Base-by-base conservation (phyloP, 2,113 vertebrate genomes). In the Clupea harengus region DNA sequence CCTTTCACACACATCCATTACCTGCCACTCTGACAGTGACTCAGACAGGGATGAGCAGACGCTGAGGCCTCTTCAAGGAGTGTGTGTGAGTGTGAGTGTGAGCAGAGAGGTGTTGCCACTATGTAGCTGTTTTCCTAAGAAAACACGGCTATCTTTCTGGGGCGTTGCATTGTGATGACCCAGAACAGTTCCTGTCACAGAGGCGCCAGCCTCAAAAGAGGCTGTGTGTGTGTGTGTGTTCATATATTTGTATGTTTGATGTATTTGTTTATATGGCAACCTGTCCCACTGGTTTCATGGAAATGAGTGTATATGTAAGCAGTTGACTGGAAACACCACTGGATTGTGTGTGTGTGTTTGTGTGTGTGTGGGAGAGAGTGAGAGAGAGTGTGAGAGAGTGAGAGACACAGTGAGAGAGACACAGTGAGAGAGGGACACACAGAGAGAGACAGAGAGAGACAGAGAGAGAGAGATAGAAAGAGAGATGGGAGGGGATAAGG, bases 391-490 rank as follows among this genome's bases (percentile, higher is more conserved):
- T 25, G 60, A n/a, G 7, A 25, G 60, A 8, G 22, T 22, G 54
- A 7, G 22, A 25, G 22, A 64, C 20, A 64, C 4, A 8, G 54
- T 46, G 32, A 82, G 72, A 44, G 57, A 52, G 81, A 86, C 45
- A 82, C 4, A 39, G 46, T 39, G 83, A 82, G 50, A n/a, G 20
- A 67, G 60, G 0, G 60, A 67, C 3, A 15, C 1, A 9, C n/a
- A 67, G 64, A 32, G 15, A 86, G 72, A 32, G 84, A 83, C 49
- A 87, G 90, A 93, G 95, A 94, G 25, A 44, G 82, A 87, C 46
- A 86, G 81, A 80, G 47, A n/a, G 75, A 80, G 54, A 17, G 15
- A 20, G 47, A 13, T 3, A 44, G 2, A 52, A 39, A 22, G 44
- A 86, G 17, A 90, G 86, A 81, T 49, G 54, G 54, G 39, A 82